Percentiles rank a stretch among this genome's conserved stretches.
Conservation (phyloP, 1,140 invertebrate species). For the Zaprionus vittiger region DNA sequence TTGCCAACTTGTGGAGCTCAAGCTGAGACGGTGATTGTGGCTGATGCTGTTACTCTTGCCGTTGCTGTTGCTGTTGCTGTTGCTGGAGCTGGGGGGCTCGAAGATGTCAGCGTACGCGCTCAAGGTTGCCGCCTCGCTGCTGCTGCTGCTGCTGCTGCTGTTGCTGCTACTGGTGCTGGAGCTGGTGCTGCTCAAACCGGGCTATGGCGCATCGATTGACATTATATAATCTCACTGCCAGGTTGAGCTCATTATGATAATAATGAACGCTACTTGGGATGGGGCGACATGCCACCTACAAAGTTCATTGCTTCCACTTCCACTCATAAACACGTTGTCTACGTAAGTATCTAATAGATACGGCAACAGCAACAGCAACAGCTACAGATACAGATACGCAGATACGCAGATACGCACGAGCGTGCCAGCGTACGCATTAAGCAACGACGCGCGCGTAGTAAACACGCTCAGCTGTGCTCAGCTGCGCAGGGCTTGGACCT, state of each 20-base stretch:
- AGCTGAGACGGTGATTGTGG: conserved; percentile 5
- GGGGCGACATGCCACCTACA: conserved; percentile 6
- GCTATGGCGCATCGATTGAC: conserved; percentile 67
- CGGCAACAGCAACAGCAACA: background rate
- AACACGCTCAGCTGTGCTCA: conserved; percentile 18
- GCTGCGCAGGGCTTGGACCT: conserved; percentile 18
- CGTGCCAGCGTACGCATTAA: background rate
- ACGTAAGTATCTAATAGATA: conserved; percentile 3
- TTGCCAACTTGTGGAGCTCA: conserved; percentile 43
- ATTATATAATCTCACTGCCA: conserved; percentile 72
- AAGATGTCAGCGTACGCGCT: conserved; percentile 72
- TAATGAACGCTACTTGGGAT: conserved; percentile 31
- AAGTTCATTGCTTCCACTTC: conserved; percentile 52
- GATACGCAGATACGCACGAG: conserved; percentile 17
- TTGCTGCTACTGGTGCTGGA: background rate
- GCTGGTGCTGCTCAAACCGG: conserved; percentile 2
- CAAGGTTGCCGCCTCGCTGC: conserved; percentile 63
- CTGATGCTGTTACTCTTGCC: conserved; percentile 27
- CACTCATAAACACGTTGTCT: conserved; percentile 10
- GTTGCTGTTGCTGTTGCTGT: conserved; percentile 28
- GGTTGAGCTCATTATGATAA: conserved; percentile 55
- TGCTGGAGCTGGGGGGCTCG: conserved; percentile 6
- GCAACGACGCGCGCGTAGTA: conserved; percentile 12
- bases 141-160: background rate
- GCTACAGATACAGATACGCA: conserved; percentile 17